Percentiles rank a stretch among this genome's conserved stretches.
These are phyloP conservation scores for Scyliorhinus canicula DNA, from an alignment of 2,797 vertebrate genomes.

Conservation along the genomic window DNA sequence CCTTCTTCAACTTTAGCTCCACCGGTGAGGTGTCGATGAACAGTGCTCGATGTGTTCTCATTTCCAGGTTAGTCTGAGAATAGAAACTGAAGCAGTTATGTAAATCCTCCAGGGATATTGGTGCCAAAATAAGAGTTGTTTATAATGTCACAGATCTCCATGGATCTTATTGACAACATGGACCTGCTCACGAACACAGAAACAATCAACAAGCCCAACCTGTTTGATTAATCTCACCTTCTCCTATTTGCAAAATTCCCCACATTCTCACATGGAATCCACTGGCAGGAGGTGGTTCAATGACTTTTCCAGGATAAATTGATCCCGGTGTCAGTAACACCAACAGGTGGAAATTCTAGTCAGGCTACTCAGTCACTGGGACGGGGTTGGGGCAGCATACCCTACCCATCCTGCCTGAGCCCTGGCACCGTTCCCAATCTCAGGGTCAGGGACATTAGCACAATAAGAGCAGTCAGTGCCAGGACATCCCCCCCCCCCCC, in stretches of 20 bases:
- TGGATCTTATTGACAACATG: no score
- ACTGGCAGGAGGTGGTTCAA: background rate
- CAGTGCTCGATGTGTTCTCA: background rate
- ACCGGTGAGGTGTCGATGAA: background rate
- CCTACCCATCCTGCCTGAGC: no score
- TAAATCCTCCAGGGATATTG: no score
- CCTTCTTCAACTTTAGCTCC: background rate
- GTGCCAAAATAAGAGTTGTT: background rate
- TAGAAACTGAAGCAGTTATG: background rate
- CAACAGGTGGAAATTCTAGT: background rate
- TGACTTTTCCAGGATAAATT: background rate
- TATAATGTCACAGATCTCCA: background rate
- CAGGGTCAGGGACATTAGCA: no score
- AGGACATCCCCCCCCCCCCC: background rate
- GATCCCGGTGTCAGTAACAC: background rate
- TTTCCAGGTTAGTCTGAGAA: background rate
- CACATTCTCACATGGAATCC: background rate
- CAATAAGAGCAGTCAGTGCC: background rate
- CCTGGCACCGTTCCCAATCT: background rate
- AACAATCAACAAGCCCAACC: no score
- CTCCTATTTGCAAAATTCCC: no score
- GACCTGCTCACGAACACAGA: no score
- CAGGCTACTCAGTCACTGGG: background rate
- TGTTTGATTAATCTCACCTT: background rate
- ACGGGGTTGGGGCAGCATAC: background rate